Percentiles rank a stretch among this genome's conserved stretches.
These are phyloP conservation scores for Rhodeus uyekii DNA, from an alignment of 2,797 vertebrate species.

Conservation along the genomic window DNA sequence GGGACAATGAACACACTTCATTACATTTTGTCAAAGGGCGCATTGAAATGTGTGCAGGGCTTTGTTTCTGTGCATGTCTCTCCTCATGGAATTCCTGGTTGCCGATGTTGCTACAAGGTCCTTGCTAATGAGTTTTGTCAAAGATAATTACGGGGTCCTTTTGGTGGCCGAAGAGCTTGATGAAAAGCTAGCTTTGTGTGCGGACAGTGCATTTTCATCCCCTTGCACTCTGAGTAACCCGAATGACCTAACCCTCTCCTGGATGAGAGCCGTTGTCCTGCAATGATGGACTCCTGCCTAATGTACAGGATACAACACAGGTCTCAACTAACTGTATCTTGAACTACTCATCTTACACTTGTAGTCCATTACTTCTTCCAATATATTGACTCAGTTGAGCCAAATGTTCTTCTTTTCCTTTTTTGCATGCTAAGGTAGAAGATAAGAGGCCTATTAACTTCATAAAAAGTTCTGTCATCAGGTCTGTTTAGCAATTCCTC, in stretches of 20 bases:
- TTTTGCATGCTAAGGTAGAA: background rate
- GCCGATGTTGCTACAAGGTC: slow-evolving; percentile 82
- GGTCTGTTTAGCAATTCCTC: slow-evolving; percentile 70
- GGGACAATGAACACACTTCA: slow-evolving; percentile 86
- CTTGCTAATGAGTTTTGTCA: slow-evolving; percentile 89
- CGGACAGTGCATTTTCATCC: slow-evolving; percentile 73
- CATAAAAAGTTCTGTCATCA: slow-evolving; percentile 72
- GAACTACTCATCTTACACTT: background rate
- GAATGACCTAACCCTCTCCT: slow-evolving; percentile 72
- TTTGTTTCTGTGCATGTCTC: slow-evolving; percentile 84
- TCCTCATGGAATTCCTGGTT: slow-evolving; percentile 81
- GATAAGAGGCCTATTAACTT: slow-evolving; percentile 65
- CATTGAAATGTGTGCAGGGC: slow-evolving; percentile 80
- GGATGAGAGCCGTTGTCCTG: slow-evolving; percentile 38
- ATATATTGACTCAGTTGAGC: background rate
- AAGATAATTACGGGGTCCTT: slow-evolving; percentile 84
- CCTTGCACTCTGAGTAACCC: slow-evolving; percentile 80
- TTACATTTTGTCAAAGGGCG: slow-evolving; percentile 87
- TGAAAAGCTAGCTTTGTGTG: slow-evolving; percentile 88
- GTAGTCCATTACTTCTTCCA: background rate
- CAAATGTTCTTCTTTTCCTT: background rate
- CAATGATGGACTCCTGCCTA: slow-evolving; percentile 51
- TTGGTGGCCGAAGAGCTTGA: slow-evolving; percentile 70
- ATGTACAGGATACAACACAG: background rate
- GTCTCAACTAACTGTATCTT: background rate